These are phyloP conservation scores for Teleiodes luculella DNA, from an alignment of 2,888 invertebrate species.

Conservation along the genomic window DNA sequence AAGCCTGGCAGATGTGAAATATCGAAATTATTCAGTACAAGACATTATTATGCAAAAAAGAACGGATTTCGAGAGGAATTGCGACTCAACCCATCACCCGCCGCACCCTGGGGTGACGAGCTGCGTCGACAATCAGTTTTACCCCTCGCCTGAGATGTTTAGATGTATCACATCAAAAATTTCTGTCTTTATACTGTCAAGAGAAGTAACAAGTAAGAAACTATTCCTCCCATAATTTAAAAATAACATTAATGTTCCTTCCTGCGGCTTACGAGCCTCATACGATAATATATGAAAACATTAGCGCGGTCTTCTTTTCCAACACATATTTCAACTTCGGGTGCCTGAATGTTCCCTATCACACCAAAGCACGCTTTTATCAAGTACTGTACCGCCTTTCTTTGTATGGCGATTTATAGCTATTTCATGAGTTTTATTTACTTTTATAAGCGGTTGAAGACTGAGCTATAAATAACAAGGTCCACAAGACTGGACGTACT, in stretches of 20 bases:
- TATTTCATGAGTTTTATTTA: slow-evolving; percentile 75
- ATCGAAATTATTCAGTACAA: too few species aligned
- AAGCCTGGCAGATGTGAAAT: too few species aligned
- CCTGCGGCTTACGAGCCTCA: slow-evolving; percentile 15
- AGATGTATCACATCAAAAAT: too few species aligned
- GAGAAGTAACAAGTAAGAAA: too few species aligned
- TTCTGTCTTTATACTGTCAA: too few species aligned
- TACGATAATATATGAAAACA: slow-evolving; percentile 37
- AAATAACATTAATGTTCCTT: slow-evolving; percentile 3
- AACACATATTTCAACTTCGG: slow-evolving; percentile 44
- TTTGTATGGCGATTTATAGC: slow-evolving; percentile 68
- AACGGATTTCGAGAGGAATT: too few species aligned
- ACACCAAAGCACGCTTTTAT: slow-evolving; percentile 46
- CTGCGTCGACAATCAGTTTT: too few species aligned
- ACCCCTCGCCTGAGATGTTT: too few species aligned
- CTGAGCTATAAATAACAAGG: slow-evolving; percentile 66
- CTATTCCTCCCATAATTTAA: slow-evolving; percentile 5
- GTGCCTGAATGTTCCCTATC: slow-evolving; percentile 36
- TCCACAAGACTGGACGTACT: slow-evolving; percentile 54
- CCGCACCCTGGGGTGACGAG: too few species aligned
- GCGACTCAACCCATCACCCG: too few species aligned
- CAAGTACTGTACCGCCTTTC: slow-evolving; percentile 52
- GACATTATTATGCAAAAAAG: too few species aligned
- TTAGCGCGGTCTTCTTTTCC: slow-evolving; percentile 34
- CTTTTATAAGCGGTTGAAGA: slow-evolving; percentile 69